Base-by-base conservation (phyloP, 2,888 invertebrate genomes). In the Stomorhina lunata region DNA sequence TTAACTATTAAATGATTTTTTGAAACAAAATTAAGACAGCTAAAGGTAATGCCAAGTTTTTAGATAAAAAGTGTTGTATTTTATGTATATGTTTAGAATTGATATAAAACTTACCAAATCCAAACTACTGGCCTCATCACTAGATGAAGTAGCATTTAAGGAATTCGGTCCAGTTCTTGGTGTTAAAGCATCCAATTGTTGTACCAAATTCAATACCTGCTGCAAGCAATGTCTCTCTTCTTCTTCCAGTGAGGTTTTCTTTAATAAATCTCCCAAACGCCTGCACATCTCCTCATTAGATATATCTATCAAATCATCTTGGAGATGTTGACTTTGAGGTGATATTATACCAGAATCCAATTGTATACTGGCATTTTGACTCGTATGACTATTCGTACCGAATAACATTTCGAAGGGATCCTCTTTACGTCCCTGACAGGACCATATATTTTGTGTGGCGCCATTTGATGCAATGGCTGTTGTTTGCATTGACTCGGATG, bases 171-270 rank as follows among this genome's bases (percentile, higher is more conserved):
- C 85, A 72, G 86, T 85, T 43, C 85, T 83, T 7, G 88, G 88
- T 27, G 90, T 88, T 85, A 93, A 89, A 71, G 93, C 91, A 88
- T 94, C 94, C 59, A 93, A 91, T 86, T 93, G 93, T 88, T 94
- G 93, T 80, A 94, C 90, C 86, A 94, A 91, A 89, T 93, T 92
- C 78, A 94, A 88, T 59, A 94, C 92, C 88, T 94, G 94, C 86
- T 94, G 93, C 87, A 94, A 90, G 85, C 94, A 94, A 63, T 92
- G 92, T 87, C 93, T 93, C 86, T 94, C 94, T 40, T 93, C 93
- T 77, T 92, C 92, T 55, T 89, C 88, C 45, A 88, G 84, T 27
- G 83, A 84, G 72, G 88, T 81, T 80, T 89, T 89, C 75, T 90
- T 88, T 43, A 87, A 82, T 85, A 90, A 87, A 65, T 84, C 84